A percentile compares a stretch with the other conserved stretches of the same genome.
These are phyloP conservation scores for Platycheirus albimanus DNA, from an alignment of 2,888 invertebrate species.

Conservation along the genomic window DNA sequence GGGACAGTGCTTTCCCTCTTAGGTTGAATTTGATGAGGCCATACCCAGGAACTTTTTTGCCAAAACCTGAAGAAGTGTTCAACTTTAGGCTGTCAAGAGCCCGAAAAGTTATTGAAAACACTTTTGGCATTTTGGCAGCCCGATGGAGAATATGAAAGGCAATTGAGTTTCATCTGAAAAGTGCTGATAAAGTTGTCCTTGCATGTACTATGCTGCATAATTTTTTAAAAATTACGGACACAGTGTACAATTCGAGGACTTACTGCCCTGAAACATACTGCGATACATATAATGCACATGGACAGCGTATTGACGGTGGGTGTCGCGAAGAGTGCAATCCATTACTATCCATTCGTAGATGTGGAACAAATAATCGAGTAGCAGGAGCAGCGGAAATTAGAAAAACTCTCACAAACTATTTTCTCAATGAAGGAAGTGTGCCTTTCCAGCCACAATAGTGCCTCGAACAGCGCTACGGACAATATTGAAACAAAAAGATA, in stretches of 20 bases:
- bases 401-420: not conserved
- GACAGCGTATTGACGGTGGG: not conserved
- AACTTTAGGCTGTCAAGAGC: slow-evolving; percentile 11
- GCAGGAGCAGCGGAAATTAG: not conserved
- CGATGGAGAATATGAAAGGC: too few species aligned
- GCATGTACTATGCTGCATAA: slow-evolving; percentile 8
- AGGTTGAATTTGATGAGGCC: not conserved
- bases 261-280: slow-evolving; percentile 1
- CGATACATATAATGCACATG: not conserved
- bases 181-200: not conserved
- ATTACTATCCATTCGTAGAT: slow-evolving; percentile 18
- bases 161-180: slow-evolving; percentile 3
- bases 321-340: not conserved
- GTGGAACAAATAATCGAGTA: slow-evolving; percentile 18
- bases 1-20: slow-evolving; percentile 38
- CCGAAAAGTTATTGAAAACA: not conserved
- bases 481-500: too few species aligned
- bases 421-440: too few species aligned
- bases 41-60: not conserved
- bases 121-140: slow-evolving; percentile 21
- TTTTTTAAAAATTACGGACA: slow-evolving; percentile 13
- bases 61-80: slow-evolving; percentile 11
- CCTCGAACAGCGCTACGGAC: too few species aligned
- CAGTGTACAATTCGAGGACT: not conserved
- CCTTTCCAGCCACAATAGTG: too few species aligned